phyloP scores from a whole-genome alignment of 1,140 invertebrate genomes.

The Eueides isabella region DNA sequence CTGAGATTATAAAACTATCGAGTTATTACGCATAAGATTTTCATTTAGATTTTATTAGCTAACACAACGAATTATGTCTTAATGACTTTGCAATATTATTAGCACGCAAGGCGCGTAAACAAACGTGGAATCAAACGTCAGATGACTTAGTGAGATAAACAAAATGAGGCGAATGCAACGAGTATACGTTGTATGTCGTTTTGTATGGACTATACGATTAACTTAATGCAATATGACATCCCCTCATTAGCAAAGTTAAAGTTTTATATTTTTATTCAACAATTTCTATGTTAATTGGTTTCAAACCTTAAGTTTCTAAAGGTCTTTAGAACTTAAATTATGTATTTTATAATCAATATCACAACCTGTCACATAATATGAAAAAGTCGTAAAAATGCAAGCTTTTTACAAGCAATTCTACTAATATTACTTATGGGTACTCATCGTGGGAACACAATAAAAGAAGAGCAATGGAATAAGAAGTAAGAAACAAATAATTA shows the following conservation, averaged over 20 bases:
- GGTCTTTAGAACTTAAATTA: not conserved
- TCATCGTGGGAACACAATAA: constrained; percentile 41
- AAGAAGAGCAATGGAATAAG: constrained; percentile 41
- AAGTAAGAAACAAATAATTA: constrained; percentile 44
- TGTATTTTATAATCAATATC: constrained; percentile 4
- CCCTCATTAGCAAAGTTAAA: not conserved
- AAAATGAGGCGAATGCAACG: constrained; percentile 30
- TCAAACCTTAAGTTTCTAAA: not conserved
- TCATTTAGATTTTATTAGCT: constrained; percentile 41
- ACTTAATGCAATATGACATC: constrained; percentile 12
- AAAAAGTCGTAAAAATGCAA: constrained; percentile 9
- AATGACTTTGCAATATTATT: constrained; percentile 42
- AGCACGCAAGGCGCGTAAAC: constrained; percentile 37
- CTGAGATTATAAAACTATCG: constrained; percentile 40
- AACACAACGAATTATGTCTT: constrained; percentile 46
- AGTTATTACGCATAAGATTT: constrained; percentile 43
- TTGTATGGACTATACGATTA: constrained; percentile 14
- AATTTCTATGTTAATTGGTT: not conserved
- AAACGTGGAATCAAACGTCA: constrained; percentile 37
- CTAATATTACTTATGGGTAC: constrained; percentile 25
- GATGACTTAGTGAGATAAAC: constrained; percentile 42
- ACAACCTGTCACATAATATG: not conserved
- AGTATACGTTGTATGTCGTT: constrained; percentile 3
- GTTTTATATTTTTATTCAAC: not conserved
- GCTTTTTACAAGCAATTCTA: constrained; percentile 14